A percentile compares a stretch with the other conserved stretches of the same genome.
Conservation (phyloP, 2,113 vertebrate genomes). For the Cettia cetti region DNA sequence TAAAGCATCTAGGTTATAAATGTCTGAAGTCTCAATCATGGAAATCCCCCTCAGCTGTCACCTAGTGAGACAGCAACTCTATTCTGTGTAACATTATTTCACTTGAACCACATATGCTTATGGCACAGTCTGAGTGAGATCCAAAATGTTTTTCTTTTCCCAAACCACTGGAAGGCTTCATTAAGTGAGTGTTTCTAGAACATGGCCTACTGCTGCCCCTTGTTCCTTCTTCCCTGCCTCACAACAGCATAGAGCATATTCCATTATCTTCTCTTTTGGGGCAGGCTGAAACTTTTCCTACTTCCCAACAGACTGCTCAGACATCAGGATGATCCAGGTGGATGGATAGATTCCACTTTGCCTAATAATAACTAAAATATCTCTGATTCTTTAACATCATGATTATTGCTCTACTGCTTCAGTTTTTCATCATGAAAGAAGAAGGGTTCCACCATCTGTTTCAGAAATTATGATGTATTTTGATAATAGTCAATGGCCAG, state of each 20-base stretch:
- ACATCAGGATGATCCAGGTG: not conserved
- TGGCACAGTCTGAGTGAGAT: not conserved
- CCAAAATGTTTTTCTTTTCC: not conserved
- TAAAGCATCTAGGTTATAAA: rapidly evolving
- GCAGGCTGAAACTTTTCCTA: not conserved
- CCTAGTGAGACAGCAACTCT: not conserved
- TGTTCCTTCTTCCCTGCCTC: not conserved
- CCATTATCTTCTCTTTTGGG: not conserved
- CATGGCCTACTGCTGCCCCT: not conserved
- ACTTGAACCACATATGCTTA: not conserved
- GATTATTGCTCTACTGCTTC: not conserved
- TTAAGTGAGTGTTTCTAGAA: not conserved
- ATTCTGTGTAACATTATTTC: not conserved
- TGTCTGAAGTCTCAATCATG: not conserved
- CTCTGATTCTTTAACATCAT: not conserved
- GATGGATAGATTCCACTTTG: not conserved
- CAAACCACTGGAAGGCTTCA: not conserved
- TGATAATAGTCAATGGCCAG: not conserved
- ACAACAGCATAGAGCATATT: not conserved
- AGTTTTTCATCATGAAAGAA: not conserved
- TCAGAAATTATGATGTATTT: not conserved
- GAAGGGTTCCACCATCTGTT: not conserved
- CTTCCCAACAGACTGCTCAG: not conserved
- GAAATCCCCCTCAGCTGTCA: not conserved
- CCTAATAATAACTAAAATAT: not conserved